Percentiles rank a stretch among this genome's conserved stretches.
These are phyloP conservation scores for Arnoldichthys spilopterus DNA, from an alignment of 2,797 vertebrate species.

Conservation along the genomic window DNA sequence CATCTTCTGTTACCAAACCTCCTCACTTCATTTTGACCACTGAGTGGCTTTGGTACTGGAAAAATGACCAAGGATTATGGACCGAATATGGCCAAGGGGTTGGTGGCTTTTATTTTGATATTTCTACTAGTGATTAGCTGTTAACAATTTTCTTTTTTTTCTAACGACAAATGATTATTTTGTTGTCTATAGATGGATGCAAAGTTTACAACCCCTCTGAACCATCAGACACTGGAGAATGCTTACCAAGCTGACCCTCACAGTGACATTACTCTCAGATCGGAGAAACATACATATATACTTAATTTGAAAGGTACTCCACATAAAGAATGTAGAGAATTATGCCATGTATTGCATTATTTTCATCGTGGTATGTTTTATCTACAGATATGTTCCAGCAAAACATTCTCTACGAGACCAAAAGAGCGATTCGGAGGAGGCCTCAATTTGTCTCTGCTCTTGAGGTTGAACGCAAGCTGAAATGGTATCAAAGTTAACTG, in stretches of 20 bases:
- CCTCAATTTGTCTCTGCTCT: slow-evolving; percentile 82
- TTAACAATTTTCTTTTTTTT: not conserved
- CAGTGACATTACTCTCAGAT: slow-evolving; percentile 74
- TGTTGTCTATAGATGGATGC: slow-evolving; percentile 64
- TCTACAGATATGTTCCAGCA: slow-evolving; percentile 83
- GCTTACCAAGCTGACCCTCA: slow-evolving; percentile 74
- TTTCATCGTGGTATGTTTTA: not conserved
- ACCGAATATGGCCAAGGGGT: slow-evolving; percentile 84
- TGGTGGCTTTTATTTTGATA: slow-evolving; percentile 54
- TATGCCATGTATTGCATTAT: not conserved
- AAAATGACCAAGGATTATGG: slow-evolving; percentile 81
- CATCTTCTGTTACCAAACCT: slow-evolving; percentile 85
- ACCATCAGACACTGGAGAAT: slow-evolving; percentile 85
- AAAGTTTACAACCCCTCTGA: slow-evolving; percentile 67
- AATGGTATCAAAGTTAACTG: slow-evolving; percentile 67
- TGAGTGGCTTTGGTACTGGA: slow-evolving; percentile 94
- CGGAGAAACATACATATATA: slow-evolving; percentile 77
- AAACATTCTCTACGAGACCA: slow-evolving; percentile 76
- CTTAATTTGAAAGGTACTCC: slow-evolving; percentile 78
- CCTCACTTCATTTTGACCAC: slow-evolving; percentile 89
- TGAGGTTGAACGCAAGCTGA: slow-evolving; percentile 74
- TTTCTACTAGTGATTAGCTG: not conserved
- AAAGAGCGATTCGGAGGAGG: slow-evolving; percentile 82
- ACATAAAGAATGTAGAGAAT: not conserved
- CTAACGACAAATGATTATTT: not conserved